Evolutionary conservation across 2,113 vertebrate species (phyloP).

Genomic region (Eubucco bourcierii): DNA sequence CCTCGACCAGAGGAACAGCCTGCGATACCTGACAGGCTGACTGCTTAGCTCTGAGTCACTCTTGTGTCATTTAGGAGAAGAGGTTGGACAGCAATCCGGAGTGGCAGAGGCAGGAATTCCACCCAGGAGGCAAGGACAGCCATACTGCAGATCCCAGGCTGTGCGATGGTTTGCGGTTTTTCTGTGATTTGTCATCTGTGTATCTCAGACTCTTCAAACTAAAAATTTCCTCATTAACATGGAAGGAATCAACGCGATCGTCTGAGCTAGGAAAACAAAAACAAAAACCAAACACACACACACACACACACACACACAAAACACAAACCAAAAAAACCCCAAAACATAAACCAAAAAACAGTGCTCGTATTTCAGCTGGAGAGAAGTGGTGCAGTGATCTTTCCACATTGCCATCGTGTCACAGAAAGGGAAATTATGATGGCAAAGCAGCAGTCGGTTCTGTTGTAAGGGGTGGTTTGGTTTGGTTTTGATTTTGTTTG

Average conservation of each 20-base stretch:
- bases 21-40: neutral
- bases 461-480: fast-evolving
- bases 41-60: neutral
- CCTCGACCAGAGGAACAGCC: neutral
- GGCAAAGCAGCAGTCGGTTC: neutral
- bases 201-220: neutral
- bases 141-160: neutral
- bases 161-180: neutral
- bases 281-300: no score
- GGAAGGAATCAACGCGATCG: neutral
- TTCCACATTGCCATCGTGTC: neutral
- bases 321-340: no score
- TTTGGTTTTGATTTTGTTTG: neutral
- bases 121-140: neutral
- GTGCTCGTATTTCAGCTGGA: neutral
- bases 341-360: no score
- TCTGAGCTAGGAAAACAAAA: neutral
- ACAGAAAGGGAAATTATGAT: neutral
- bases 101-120: neutral
- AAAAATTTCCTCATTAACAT: neutral
- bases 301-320: no score
- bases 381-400: neutral
- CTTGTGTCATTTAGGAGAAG: neutral
- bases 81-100: neutral
- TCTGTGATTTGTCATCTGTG: neutral